These are phyloP conservation scores for Pedetes capensis DNA, from an alignment of 2,113 vertebrate genomes.

Conservation along the genomic window DNA sequence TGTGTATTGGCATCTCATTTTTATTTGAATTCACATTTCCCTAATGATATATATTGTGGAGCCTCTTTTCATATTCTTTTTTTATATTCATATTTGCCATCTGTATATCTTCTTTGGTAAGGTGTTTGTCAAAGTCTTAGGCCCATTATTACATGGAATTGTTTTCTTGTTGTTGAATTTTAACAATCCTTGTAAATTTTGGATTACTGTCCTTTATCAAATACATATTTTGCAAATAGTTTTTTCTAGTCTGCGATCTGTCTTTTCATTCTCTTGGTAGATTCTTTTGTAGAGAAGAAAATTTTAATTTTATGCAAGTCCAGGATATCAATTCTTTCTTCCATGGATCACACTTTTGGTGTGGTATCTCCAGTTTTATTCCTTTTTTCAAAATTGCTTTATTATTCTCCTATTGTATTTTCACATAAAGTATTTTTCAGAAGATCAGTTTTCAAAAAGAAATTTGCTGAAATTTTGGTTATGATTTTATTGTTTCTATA, in stretches of 20 bases:
- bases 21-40: not conserved
- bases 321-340: not conserved
- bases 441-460: not conserved
- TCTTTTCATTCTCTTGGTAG: not conserved
- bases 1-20: not conserved
- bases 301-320: not conserved
- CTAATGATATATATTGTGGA: not conserved
- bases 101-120: not conserved
- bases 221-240: not conserved
- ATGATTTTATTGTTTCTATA: not conserved
- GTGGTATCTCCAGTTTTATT: constrained; percentile 4
- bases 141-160: not conserved
- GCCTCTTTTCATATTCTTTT: not conserved
- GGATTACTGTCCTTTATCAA: not conserved
- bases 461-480: constrained; percentile 1
- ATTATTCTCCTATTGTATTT: not conserved
- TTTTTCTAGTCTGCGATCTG: not conserved
- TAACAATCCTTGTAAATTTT: not conserved
- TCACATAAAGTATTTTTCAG: not conserved
- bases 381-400: not conserved
- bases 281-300: not conserved
- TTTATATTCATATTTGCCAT: not conserved
- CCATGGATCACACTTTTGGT: not conserved
- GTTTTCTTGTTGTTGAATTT: not conserved
- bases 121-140: not conserved